These are phyloP conservation scores for Ypsolopha sequella DNA, from an alignment of 2,888 invertebrate genomes.

Conservation along the genomic window DNA sequence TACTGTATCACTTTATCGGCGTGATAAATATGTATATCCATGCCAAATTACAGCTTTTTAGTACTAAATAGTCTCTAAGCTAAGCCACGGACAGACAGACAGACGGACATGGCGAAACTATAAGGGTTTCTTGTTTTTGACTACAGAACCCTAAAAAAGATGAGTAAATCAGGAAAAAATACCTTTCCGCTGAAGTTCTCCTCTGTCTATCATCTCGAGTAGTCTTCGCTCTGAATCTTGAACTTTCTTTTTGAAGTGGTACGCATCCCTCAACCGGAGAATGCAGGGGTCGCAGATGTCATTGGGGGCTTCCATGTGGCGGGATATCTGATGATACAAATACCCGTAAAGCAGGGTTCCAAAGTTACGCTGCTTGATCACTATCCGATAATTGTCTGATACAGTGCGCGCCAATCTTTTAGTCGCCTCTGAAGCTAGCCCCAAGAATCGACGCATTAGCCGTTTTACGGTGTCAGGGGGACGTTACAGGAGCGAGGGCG, in stretches of 20 bases:
- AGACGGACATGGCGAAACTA: too few species aligned
- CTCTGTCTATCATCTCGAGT: constrained; percentile 48
- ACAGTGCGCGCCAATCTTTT: too few species aligned
- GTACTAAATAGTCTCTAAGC: too few species aligned
- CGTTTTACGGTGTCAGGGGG: too few species aligned
- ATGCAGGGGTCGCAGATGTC: constrained; percentile 47
- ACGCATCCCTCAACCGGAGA: constrained; percentile 31
- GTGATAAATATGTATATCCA: too few species aligned
- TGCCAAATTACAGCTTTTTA: too few species aligned
- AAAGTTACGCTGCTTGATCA: too few species aligned
- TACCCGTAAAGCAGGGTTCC: not conserved
- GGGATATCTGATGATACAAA: constrained; percentile 27
- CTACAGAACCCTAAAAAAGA: not conserved
- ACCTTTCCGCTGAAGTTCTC: constrained; percentile 47
- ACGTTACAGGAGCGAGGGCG: too few species aligned
- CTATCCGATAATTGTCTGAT: too few species aligned
- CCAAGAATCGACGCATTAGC: too few species aligned
- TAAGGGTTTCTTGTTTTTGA: not conserved
- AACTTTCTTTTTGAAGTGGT: constrained; percentile 30
- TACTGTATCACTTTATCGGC: not conserved
- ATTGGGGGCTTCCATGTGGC: constrained; percentile 26
- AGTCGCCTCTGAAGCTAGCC: too few species aligned
- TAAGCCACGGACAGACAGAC: too few species aligned
- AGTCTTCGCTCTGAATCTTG: constrained; percentile 32
- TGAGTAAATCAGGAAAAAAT: not conserved